Percentiles rank a stretch among this genome's conserved stretches.
These are phyloP conservation scores for Astatotilapia flaviijosephi DNA, from an alignment of 2,113 vertebrate species.

Conservation along the genomic window DNA sequence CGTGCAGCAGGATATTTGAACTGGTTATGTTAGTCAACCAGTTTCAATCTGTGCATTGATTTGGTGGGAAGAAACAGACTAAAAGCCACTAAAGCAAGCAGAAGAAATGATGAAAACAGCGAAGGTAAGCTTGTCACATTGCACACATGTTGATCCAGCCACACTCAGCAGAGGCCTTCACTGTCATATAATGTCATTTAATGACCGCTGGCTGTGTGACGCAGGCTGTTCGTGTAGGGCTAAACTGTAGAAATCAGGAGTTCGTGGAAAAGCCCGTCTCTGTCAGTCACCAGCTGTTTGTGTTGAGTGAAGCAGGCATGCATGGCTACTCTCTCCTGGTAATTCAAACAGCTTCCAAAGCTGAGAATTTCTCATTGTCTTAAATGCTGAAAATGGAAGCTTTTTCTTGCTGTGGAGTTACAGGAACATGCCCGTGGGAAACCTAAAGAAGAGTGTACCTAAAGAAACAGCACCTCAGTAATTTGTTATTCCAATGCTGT, in stretches of 20 bases:
- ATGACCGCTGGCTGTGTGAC: rapidly evolving
- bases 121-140: background rate
- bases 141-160: background rate
- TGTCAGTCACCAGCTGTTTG: background rate
- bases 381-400: background rate
- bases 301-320: background rate
- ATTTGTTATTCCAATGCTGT: background rate
- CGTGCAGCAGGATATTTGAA: background rate
- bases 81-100: background rate
- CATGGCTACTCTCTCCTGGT: background rate
- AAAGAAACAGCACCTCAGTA: background rate
- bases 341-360: background rate
- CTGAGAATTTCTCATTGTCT: background rate
- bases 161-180: background rate
- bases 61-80: background rate
- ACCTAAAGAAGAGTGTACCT: background rate
- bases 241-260: background rate
- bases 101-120: background rate
- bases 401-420: background rate
- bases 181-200: background rate
- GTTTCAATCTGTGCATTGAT: background rate
- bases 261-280: background rate
- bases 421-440: background rate
- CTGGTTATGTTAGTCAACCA: background rate
- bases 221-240: background rate